Conservation (phyloP, 2,888 invertebrate genomes). For the Heteromyza rotundicornis region DNA sequence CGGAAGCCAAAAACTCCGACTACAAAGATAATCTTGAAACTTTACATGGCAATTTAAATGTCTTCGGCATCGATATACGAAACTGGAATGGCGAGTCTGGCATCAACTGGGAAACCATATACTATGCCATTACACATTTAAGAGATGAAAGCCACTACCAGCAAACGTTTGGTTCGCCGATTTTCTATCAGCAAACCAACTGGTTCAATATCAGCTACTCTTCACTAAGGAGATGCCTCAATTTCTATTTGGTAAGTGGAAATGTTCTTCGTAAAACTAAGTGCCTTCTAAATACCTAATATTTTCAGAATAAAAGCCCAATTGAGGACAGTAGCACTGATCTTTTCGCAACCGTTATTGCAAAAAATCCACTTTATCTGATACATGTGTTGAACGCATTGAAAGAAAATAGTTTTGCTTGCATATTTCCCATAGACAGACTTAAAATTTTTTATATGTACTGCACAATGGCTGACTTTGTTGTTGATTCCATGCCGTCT, state of each 20-base stretch:
- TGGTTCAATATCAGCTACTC: slow-evolving; percentile 41
- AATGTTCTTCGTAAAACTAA: too few relatives aligned
- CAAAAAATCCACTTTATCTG: slow-evolving; percentile 40
- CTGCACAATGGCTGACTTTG: slow-evolving; percentile 43
- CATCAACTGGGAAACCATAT: slow-evolving; percentile 38
- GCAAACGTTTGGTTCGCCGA: slow-evolving; percentile 36
- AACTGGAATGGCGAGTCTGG: slow-evolving; percentile 1
- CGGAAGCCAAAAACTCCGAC: slow-evolving; percentile 28
- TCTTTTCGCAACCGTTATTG: slow-evolving; percentile 14
- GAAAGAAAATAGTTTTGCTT: slow-evolving; percentile 43
- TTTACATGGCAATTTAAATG: slow-evolving; percentile 28
- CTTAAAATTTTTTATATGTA: slow-evolving; percentile 45
- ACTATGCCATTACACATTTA: slow-evolving; percentile 33
- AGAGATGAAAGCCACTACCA: slow-evolving; percentile 39
- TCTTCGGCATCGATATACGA: slow-evolving; percentile 23
- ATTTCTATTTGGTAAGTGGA: slow-evolving; percentile 43
- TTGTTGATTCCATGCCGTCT: slow-evolving; percentile 38
- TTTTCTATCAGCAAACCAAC: slow-evolving; percentile 25
- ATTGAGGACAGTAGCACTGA: slow-evolving; percentile 17
- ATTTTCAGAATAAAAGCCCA: slow-evolving; percentile 32
- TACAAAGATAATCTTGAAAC: slow-evolving; percentile 27
- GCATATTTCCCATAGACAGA: slow-evolving; percentile 41
- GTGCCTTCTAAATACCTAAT: too few relatives aligned
- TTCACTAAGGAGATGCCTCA: slow-evolving; percentile 39
- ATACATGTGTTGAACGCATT: slow-evolving; percentile 45